Base-by-base conservation (phyloP, 2,888 invertebrate species). In the Metellina segmentata region DNA sequence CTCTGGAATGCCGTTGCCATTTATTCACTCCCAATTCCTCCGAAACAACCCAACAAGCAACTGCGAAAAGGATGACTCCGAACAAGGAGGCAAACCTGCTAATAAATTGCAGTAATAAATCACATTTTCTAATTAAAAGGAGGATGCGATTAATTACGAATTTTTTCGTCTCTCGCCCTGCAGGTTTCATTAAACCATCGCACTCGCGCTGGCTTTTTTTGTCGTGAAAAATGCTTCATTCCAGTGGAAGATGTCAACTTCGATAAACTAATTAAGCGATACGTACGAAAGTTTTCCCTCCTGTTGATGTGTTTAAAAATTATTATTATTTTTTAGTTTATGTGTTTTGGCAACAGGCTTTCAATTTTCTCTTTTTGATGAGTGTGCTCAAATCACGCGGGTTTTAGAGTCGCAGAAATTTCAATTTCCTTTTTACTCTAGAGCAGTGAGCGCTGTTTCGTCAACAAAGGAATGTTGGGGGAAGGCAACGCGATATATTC, bases 111-210 rank as follows among this genome's bases (percentile, higher is more conserved):
- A 72, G 79, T 81, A 69, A 87, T 87, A 87, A 87, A 87, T 87
- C 79, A 72, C 53, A 81, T 87, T 87, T 87, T 87, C 79, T 87
- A 87, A 87, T 87, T 87, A 87, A 87, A 87, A 72, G 70, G n/a
- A 71, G 87, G 87, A 81, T 87, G 72, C 49, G 79, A 87, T 87
- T 87, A 81, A 87, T 87, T 81, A 71, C 13, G 7, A 52, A 72
- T 87, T 86, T 86, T 87, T 75, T 5, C 20, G 20, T 0, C 48
- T 49, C n/a, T 71, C 77, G 7, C 61, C 61, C 4, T 34, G 34
- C 61, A 61, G 61, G 61, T 61, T 61, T 61, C 61, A 61, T 61
- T 61, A 61, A 61, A 61, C 61, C 16, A 61, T 61, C 61, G 61
- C 61, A n/a, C n/a, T 61, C 13, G 61, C 61, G 11, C 61, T 11